A percentile compares a stretch with the other conserved stretches of the same genome.
phyloP scores from a whole-genome alignment of 2,888 invertebrate species.

The Antheraea assamensis region DNA sequence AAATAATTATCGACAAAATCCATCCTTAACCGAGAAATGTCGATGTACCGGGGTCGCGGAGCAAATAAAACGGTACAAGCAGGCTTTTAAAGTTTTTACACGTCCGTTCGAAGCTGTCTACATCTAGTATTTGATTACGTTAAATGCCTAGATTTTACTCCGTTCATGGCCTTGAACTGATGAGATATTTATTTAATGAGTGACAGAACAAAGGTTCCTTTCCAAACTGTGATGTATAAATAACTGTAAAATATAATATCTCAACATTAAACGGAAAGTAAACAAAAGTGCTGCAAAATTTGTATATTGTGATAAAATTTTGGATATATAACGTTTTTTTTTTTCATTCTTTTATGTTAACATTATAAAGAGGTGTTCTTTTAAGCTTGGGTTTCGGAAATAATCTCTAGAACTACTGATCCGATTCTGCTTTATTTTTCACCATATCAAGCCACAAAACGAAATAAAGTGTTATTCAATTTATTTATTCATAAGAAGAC shows the following conservation, averaged over 20 bases:
- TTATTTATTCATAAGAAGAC: no score
- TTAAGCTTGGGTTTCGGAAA: no score
- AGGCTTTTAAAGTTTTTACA: slow-evolving; percentile 26
- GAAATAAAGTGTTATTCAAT: no score
- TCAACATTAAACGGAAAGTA: not conserved
- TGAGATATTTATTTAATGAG: slow-evolving; percentile 12
- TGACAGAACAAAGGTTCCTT: not conserved
- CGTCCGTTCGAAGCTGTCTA: slow-evolving; percentile 20
- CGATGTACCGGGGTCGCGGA: slow-evolving; percentile 23
- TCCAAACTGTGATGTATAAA: not conserved
- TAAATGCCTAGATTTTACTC: slow-evolving; percentile 12
- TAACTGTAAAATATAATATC: not conserved
- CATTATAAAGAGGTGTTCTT: no score
- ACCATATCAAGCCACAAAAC: no score
- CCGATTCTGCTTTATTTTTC: no score
- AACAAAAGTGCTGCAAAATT: not conserved
- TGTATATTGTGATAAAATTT: not conserved
- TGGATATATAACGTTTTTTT: no score
- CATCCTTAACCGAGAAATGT: slow-evolving; percentile 23
- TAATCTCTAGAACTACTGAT: no score
- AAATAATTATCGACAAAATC: slow-evolving; percentile 2
- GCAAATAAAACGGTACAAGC: slow-evolving; percentile 26
- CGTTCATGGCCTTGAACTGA: slow-evolving; percentile 14
- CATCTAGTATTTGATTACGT: slow-evolving; percentile 21
- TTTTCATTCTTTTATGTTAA: no score